These are phyloP conservation scores for Pipistrellus nathusii DNA, from an alignment of 2,797 vertebrate genomes.

Conservation along the genomic window DNA sequence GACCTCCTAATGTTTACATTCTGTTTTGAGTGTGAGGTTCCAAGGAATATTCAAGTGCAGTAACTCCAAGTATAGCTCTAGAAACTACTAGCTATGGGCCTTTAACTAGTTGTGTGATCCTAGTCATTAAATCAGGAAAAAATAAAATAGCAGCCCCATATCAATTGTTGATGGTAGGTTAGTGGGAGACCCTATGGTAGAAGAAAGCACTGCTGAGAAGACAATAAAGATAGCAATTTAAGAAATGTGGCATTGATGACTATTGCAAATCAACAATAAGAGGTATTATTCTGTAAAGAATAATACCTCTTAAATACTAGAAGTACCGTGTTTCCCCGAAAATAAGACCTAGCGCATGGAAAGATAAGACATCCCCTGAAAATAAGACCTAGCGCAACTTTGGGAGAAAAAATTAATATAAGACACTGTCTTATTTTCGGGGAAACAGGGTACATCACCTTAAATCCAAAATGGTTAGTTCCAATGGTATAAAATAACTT, in stretches of 20 bases:
- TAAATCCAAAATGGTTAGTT: background rate
- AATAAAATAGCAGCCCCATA: background rate
- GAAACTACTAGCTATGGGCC: background rate
- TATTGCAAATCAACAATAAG: background rate
- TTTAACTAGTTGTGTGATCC: background rate
- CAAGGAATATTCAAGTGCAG: background rate
- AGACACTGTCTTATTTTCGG: too few species aligned
- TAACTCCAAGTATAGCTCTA: conserved; percentile 17
- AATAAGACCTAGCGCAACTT: too few species aligned
- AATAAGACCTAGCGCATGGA: too few species aligned
- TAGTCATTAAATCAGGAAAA: conserved; percentile 33
- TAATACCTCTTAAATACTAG: background rate
- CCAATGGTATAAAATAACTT: background rate
- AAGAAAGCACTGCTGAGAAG: conserved; percentile 1
- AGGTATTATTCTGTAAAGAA: background rate
- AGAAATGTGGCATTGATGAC: background rate
- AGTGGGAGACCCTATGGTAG: background rate
- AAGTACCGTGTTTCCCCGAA: too few species aligned
- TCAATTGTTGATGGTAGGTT: background rate
- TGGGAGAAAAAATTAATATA: too few species aligned
- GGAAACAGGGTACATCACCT: background rate
- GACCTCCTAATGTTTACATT: conserved; percentile 26
- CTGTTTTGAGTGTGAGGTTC: background rate
- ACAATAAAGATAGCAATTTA: background rate
- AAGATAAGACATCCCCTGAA: too few species aligned